These are phyloP conservation scores for Mormyrus proboscirostris DNA, from an alignment of 2,797 vertebrate genomes.

Conservation along the genomic window DNA sequence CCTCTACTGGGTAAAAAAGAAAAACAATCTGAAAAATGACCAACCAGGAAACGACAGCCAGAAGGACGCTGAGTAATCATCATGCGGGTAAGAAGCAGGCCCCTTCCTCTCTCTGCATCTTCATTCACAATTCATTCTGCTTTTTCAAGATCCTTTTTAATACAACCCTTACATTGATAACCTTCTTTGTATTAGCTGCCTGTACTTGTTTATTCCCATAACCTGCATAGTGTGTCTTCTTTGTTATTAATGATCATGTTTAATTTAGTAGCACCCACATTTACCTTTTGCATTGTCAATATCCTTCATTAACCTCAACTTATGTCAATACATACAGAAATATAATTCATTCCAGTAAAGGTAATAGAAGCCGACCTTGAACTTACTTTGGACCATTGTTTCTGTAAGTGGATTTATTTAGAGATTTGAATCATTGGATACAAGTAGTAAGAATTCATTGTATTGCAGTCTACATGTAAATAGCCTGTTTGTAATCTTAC, in stretches of 20 bases:
- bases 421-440: not conserved
- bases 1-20: not conserved
- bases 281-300: not conserved
- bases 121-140: not conserved
- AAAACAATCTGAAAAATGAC: not conserved
- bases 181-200: not conserved
- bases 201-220: not conserved
- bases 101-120: not conserved
- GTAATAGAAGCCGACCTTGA: not conserved
- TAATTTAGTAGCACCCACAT: not conserved
- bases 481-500: not conserved
- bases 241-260: not conserved
- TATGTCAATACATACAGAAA: not conserved
- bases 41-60: not conserved
- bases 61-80: not conserved
- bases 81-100: not conserved
- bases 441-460: not conserved
- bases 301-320: not conserved
- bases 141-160: not conserved
- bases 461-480: not conserved
- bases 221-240: not conserved
- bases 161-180: not conserved
- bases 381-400: not conserved
- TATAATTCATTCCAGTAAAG: not conserved
- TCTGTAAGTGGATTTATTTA: not conserved